phyloP scores from a whole-genome alignment of 2,797 vertebrate species.

The Fundulus diaphanus region DNA sequence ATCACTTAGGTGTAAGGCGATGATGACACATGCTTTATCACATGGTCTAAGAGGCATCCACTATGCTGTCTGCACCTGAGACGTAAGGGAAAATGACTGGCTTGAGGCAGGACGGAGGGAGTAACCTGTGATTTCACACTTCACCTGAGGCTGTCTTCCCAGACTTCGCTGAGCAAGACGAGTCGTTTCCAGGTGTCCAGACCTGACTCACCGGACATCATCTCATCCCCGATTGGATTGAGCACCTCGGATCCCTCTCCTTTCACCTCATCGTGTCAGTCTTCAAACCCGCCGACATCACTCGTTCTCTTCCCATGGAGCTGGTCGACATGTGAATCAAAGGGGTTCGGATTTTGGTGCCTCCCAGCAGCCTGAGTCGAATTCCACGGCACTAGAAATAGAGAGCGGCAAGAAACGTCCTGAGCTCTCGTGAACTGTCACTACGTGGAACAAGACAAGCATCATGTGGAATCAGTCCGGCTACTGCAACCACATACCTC shows the following conservation, averaged over 20 bases:
- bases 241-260: conserved; percentile 16
- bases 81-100: conserved; percentile 22
- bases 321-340: conserved; percentile 45
- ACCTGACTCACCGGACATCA: conserved; percentile 60
- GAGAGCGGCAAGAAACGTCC: conserved; percentile 17
- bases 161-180: conserved; percentile 44
- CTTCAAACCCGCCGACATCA: conserved; percentile 4
- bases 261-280: conserved; percentile 21
- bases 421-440: conserved; percentile 33
- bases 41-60: conserved; percentile 46
- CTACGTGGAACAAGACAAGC: conserved; percentile 57
- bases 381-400: conserved; percentile 50
- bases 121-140: conserved; percentile 59
- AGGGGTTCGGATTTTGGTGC: conserved; percentile 56
- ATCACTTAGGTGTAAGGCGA: conserved; percentile 27
- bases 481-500: conserved; percentile 81
- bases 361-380: conserved; percentile 39
- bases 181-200: conserved; percentile 64
- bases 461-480: conserved; percentile 85
- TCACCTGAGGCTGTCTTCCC: conserved; percentile 51
- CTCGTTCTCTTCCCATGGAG: conserved; percentile 45
- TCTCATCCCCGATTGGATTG: conserved; percentile 15
- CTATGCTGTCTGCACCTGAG: conserved; percentile 45
- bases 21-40: conserved; percentile 27
- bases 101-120: conserved; percentile 28